These are phyloP conservation scores for Cottus gobio DNA, from an alignment of 2,113 vertebrate species.

Conservation along the genomic window DNA sequence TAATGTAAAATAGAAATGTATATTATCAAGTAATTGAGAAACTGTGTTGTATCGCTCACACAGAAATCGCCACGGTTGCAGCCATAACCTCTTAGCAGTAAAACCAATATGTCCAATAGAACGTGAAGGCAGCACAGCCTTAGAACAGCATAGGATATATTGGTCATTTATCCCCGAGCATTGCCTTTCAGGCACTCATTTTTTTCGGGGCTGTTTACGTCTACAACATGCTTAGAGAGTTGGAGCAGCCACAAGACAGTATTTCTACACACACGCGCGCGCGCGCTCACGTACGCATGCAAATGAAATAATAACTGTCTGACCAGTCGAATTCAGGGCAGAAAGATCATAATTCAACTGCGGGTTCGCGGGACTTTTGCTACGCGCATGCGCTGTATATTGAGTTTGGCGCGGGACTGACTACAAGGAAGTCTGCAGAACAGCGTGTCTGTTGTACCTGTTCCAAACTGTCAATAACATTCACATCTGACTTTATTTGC, in stretches of 20 bases:
- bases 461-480: rapidly evolving
- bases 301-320: not conserved
- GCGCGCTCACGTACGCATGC: no score
- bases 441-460: not conserved
- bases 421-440: not conserved
- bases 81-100: not conserved
- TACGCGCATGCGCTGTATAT: constrained; percentile 63
- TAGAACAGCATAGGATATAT: no score
- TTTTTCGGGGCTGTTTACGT: rapidly evolving
- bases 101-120: not conserved
- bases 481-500: not conserved
- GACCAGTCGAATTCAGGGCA: not conserved
- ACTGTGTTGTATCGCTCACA: not conserved
- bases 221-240: rapidly evolving
- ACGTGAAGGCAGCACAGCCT: not conserved
- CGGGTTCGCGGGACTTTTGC: constrained; percentile 71
- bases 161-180: rapidly evolving
- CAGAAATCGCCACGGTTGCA: not conserved
- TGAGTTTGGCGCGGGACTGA: constrained; percentile 62
- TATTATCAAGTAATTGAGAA: not conserved
- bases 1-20: not conserved
- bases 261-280: no score
- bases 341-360: rapidly evolving
- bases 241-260: rapidly evolving
- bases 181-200: constrained; percentile 18